Base-by-base conservation (phyloP, 2,797 vertebrate species). In the Astyanax mexicanus region DNA sequence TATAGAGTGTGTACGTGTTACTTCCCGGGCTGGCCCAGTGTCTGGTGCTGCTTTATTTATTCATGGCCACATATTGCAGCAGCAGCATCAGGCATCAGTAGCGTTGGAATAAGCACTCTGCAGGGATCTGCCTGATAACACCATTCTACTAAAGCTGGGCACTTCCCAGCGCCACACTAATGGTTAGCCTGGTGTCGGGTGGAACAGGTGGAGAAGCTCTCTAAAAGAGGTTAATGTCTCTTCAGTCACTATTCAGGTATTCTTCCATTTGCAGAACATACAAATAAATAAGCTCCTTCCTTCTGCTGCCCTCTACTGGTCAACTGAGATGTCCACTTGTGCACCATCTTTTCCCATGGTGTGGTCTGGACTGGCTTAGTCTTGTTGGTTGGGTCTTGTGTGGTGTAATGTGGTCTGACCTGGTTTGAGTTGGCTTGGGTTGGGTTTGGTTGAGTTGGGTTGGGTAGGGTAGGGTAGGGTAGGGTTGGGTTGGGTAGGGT, bases 21-120 rank as follows among this genome's bases (percentile, higher is more conserved):
- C 74, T 77, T 77, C 69, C 67, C 66, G 49, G 38, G 74, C 77
- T 52, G 58, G 72, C 47, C 44, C 60, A 66, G 37, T 69, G 58
- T 72, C 71, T 52, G 54, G 54, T 7, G 25, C 37, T 19, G n/a
- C 65, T 83, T 84, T 69, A 81, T 78, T 81, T 78, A 78, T 81
- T 81, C 64, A 78, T 80, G 70, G 67, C 69, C 61, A 69, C 58
- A 84, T 78, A 80, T 75, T 78, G 61, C 61, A 62, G 80, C 69
- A 65, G 77, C 42, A 62, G 45, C 58, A 72, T 32, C 29, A 32
- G 29, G 71, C 55, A 44, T 70, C 40, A 67, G 67, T 70, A 71
- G 32, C 17, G 12, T 57, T 68, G 42, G 68, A 61, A 62, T 29
- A 45, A 71, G 42, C 12, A 5, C 52, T 55, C 52, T 54, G 78